Base-by-base conservation (phyloP, 2,113 vertebrate genomes). In the Sebastes schlegelii region DNA sequence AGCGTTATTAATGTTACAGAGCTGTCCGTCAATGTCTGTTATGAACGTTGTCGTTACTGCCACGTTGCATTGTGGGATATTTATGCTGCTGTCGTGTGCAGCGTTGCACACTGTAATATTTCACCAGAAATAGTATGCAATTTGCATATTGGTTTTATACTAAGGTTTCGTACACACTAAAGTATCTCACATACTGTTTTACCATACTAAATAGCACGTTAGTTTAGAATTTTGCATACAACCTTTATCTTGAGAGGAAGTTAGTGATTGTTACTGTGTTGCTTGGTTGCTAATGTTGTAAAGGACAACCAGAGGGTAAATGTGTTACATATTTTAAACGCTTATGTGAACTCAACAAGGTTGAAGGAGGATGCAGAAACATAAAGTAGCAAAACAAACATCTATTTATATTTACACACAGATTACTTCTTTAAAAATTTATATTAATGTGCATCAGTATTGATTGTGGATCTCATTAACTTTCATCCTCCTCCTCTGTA, bases 381-480 rank as follows among this genome's bases (percentile, higher is more conserved):
- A 40, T 19, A 34, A 67, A 40, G 43, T n/a, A 67, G 43, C 63
- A 48, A 46, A 57, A 40, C 14, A 66, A 58, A 67, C 23, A 40
- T 62, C 8, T 14, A n/a, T 49, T 19, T 42, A 7, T 43, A 70
- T 79, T 70, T 55, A 64, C 40, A 17, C 40, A 21, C 4, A 12
- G 19, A n/a, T 19, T 3, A 45, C 19, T 26, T 45, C 9, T 4
- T 72, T 45, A 43, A 70, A 71, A 46, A 54, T 54, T 34, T 1
- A 79, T 55, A 26, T 62, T n/a, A 55, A 55, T 63, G 17, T 43
- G 58, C 48, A 34, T 63, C 58, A 45, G n/a, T 57, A 62, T 54
- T 70, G 57, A 79, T 19, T 48, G 60, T 64, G 7, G 4, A 46
- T 46, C 58, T 71, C 14, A 26, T 72, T 14, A 63, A 46, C 48